Evolutionary conservation across 2,888 invertebrate species (phyloP).

Genomic region (Aphodius granarius): DNA sequence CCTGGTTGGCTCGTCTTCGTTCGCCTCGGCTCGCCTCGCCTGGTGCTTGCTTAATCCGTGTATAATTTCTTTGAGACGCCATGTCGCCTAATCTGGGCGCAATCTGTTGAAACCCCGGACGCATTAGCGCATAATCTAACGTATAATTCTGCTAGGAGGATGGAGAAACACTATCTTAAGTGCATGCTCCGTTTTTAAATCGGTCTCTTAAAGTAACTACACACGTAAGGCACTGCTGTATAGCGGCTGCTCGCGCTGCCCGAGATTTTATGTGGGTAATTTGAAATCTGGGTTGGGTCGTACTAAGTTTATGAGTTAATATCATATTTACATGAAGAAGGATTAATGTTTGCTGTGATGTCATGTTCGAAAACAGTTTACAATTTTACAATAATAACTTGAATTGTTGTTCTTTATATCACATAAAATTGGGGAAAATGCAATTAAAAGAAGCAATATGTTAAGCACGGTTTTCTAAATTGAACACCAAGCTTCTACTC

Average conservation of each 20-base stretch:
- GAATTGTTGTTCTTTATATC: no score
- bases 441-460: no score
- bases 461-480: no score
- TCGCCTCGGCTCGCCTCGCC: slow-evolving; percentile 14
- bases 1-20: slow-evolving; percentile 4
- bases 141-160: slow-evolving; percentile 18
- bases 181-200: not conserved
- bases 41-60: slow-evolving; percentile 25
- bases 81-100: slow-evolving; percentile 25
- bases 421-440: no score
- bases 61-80: slow-evolving; percentile 25
- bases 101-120: slow-evolving; percentile 26
- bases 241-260: not conserved
- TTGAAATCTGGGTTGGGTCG: not conserved
- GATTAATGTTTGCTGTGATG: no score
- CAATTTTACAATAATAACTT: no score
- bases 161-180: not conserved
- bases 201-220: not conserved
- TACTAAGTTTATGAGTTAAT: not conserved
- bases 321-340: not conserved
- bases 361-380: no score
- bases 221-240: not conserved
- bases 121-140: slow-evolving; percentile 25
- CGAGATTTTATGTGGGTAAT: not conserved
- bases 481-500: no score